phyloP scores from a whole-genome alignment of 37 sponge, comb jelly and placozoan species.

The Axinella damicornis region DNA sequence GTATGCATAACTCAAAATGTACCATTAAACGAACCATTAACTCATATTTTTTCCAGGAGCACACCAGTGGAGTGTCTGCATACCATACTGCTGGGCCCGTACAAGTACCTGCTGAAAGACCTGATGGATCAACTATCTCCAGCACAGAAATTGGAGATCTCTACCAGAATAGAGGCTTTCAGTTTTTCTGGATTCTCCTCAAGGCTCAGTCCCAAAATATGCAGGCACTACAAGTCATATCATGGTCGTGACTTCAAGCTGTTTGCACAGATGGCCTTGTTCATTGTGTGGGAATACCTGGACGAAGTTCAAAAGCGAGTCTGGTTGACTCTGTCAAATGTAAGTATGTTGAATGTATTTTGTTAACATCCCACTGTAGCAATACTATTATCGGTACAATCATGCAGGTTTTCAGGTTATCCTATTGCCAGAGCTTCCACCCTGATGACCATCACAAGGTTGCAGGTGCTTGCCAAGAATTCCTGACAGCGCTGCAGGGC shows the following conservation, averaged over 20 bases:
- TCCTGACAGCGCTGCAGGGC: constrained; percentile 24
- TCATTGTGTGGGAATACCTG: constrained; percentile 40
- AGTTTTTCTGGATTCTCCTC: constrained; percentile 26
- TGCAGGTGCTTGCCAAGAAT: background rate
- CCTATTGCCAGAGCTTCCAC: constrained; percentile 16
- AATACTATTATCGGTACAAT: background rate
- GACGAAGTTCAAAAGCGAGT: constrained; percentile 4
- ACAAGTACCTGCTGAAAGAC: constrained; percentile 41
- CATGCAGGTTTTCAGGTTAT: constrained; percentile 35
- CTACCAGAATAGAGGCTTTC: constrained; percentile 24
- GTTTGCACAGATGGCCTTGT: constrained; percentile 45
- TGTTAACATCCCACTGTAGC: background rate
- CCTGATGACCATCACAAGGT: background rate
- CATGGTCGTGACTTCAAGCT: constrained; percentile 56
- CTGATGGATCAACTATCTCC: constrained; percentile 16
- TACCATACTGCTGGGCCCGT: constrained; percentile 50
- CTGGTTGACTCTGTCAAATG: constrained; percentile 14
- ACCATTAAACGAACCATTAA: background rate
- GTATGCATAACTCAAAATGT: background rate
- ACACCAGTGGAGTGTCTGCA: constrained; percentile 57
- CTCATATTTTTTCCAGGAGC: constrained; percentile 1
- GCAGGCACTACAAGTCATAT: constrained; percentile 19
- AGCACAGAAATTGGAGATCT: constrained; percentile 24
- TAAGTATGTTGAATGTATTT: background rate
- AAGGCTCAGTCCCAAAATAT: constrained; percentile 25